Base-by-base conservation (phyloP, 1,140 invertebrate genomes). In the Ptiloglossa arizonensis region DNA sequence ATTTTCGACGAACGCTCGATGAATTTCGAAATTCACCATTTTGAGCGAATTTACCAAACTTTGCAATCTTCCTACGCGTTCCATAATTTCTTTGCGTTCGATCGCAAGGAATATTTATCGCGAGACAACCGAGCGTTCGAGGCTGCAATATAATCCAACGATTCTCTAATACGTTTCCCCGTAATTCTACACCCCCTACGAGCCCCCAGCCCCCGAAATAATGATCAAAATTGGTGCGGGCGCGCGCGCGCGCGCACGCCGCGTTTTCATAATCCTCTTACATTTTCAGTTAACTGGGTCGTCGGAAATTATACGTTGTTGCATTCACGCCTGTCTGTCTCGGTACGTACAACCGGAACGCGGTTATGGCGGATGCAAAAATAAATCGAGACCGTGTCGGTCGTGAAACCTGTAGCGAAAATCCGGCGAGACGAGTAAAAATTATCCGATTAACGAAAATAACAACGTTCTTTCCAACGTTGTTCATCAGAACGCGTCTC, bases 201-300 rank as follows among this genome's bases (percentile, higher is more conserved):
- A n/a, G 32, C 22, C 17, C n/a, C n/a, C n/a, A n/a, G 27, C 6
- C 56, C 2, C 6, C 66, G 32, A 75, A 59, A 59, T 76, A 46
- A 32, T 44, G 24, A 24, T 41, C 35, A 52, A 67, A 76, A 41
- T 70, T 76, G n/a, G n/a, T n/a, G n/a, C n/a, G n/a, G n/a, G n/a
- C n/a, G n/a, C n/a, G n/a, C n/a, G n/a, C n/a, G n/a, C 41, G 24
- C 19, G 24, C 32, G n/a, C 32, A 13, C 46, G 27, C 38, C 66
- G 60, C 56, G 57, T 74, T 82, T 79, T 83, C 82, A 83, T 83
- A 83, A 83, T 83, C 82, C 82, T 83, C 82, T 83, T 83, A 83
- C 81, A 82, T 83, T 83, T 83, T 79, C 82, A 70, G 69, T 78
- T 56, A 83, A 83, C 82, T 79, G 69, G 75, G 75, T 83, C 75